Evolutionary conservation across 1,140 invertebrate genomes (phyloP), one percentile per base, ranked within the genome.

Genomic region (Zaprionus lachaisei): DNA sequence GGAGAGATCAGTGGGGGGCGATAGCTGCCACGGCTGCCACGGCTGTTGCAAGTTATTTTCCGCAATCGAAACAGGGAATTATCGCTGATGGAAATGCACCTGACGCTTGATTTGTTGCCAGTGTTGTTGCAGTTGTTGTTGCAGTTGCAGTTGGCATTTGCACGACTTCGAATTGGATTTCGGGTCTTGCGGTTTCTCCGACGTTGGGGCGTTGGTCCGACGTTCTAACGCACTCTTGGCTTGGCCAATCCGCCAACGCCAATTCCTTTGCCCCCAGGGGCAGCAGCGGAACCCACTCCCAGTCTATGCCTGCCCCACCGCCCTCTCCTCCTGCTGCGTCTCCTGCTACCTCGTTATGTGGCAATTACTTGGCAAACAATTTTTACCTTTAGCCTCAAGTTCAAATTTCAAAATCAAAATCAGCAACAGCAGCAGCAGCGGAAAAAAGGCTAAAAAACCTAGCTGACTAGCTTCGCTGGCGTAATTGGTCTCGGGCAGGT

Each of bases 71-170:
- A 81, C 54, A 78, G 54, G 20, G 73, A 81, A 90, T 92, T 91
- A 92, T 92, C 91, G 83, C 83, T 91, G 91, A 92, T 92, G 87
- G 87, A 92, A 92, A 92, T 92, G 91, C 91, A 92, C 91, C 91
- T 92, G 91, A 92, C 91, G 91, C 91, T 91, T 77, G 75, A 69
- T 90, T 81, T 89, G 79, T 86, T 73, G 87, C 80, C 62, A 69
- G 67, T 71, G 57, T 44, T 47, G 51, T 58, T 70, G 75, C 70
- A 74, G 68, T 37, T 54, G 44, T 34, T 37, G 44, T 24, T 61
- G 37, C 55, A 57, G 63, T 71, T 56, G 47, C 47, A 51, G 11
- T 51, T 83, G 72, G 77, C 79, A 83, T 83, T 83, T 83, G 84
- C 83, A 87, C 83, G 83, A 87, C 78, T 87, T 83, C 12, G n/a